Evolutionary conservation across 2,797 vertebrate genomes (phyloP), one percentile per base, ranked within the genome.

Genomic region (Artibeus lituratus): DNA sequence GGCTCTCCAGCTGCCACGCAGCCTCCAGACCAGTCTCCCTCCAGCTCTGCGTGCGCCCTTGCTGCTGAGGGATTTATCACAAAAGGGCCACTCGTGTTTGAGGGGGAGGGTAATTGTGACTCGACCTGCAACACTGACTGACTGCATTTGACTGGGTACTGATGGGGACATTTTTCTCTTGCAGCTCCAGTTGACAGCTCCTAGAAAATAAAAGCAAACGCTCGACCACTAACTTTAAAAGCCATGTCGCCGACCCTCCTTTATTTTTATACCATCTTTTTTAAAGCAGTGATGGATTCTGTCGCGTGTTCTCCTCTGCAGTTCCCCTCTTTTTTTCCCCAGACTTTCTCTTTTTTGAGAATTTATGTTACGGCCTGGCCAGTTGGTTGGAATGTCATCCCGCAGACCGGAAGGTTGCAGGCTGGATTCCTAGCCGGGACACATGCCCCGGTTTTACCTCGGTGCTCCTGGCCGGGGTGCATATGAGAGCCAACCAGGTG

Each of bases 271-370:
- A 26, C 37, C 21, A 26, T 37, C 22, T 24, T 24, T 59, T 62
- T 62, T 62, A 29, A 62, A 29, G 12, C 14, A 6, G 26, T 0
- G 11, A 6, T 59, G 10, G 11, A 59, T 4, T 59, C 9, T 12
- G 1, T 9, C 11, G 1, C 3, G 10, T 14, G 4, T 11, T 4
- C 55, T 24, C 24, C 10, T 10, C 10, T 10, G 11, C 55, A 26
- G 2, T 59, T 26, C 29, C 22, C 55, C 55, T 57, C 53, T 11
- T 24, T 57, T 59, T 59, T 59, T 59, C 12, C 55, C 22, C 55
- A 26, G 55, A 3, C 22, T 57, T 10, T 24, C 9, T 26, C 10
- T 1, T 11, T 59, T 62, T 62, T 62, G 26, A 14, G 29, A 32
- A 32, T 32, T 29, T 29, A 2, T 14, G 11, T 62, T 14, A 9